phyloP scores from a whole-genome alignment of 64 coral and sea anemone species.

The Stichodactyla helianthus region DNA sequence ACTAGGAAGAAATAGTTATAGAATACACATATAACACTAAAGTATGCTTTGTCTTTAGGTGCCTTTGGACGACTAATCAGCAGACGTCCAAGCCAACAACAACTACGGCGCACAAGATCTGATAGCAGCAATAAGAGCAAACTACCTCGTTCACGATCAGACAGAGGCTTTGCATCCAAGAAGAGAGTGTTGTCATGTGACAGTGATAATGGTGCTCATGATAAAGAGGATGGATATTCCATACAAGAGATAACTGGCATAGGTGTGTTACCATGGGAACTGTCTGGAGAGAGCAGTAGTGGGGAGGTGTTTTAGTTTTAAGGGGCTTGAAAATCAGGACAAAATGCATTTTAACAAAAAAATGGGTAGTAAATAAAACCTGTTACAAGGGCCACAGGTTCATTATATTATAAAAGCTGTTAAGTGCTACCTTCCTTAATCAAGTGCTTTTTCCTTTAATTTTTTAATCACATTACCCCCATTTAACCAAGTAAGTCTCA shows the following conservation, averaged over 20 bases:
- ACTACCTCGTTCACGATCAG: slow-evolving; percentile 76
- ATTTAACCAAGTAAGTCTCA: not conserved
- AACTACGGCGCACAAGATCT: slow-evolving; percentile 44
- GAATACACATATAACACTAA: not conserved
- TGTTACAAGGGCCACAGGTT: too few species aligned
- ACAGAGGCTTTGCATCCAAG: slow-evolving; percentile 51
- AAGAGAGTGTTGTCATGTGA: slow-evolving; percentile 25
- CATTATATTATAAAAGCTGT: too few species aligned
- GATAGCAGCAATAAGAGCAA: slow-evolving; percentile 52
- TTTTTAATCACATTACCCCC: too few species aligned
- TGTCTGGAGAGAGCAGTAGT: too few species aligned
- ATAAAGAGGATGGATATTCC: slow-evolving; percentile 80
- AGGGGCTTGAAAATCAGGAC: too few species aligned
- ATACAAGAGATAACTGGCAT: slow-evolving; percentile 55
- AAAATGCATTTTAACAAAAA: too few species aligned
- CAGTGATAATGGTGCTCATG: slow-evolving; percentile 13
- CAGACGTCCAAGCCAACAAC: slow-evolving; percentile 75
- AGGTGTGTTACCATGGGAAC: slow-evolving; percentile 8
- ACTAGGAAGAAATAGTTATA: not conserved
- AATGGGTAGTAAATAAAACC: too few species aligned
- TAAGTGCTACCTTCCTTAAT: too few species aligned
- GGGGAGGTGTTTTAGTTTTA: too few species aligned
- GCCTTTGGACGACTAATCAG: slow-evolving; percentile 74
- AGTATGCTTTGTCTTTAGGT: slow-evolving; percentile 25
- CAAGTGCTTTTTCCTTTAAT: not conserved